Conservation (phyloP, 2,797 vertebrate species). For the Saguinus oedipus region DNA sequence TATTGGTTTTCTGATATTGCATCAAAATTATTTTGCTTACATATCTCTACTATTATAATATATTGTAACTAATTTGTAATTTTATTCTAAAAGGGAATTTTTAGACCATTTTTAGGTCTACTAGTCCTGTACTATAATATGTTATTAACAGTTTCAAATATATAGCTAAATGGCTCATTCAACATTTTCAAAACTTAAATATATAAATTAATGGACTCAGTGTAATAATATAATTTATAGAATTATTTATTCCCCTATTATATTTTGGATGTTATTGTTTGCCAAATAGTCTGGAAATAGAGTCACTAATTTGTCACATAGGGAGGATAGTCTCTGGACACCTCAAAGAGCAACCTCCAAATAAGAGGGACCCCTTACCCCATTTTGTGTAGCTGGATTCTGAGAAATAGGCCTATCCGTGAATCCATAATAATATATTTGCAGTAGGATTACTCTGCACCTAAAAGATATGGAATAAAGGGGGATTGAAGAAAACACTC, state of each 20-base stretch:
- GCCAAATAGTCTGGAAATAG: not conserved
- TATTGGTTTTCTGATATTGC: not conserved
- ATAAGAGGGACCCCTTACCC: too few relatives aligned
- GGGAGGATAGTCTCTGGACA: not conserved
- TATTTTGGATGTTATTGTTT: not conserved
- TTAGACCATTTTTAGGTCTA: not conserved
- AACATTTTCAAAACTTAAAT: not conserved
- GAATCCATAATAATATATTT: not conserved
- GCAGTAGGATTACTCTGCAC: not conserved
- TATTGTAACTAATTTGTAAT: not conserved
- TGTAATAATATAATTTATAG: not conserved
- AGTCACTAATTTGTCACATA: not conserved
- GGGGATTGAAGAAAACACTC: not conserved
- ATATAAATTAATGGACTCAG: not conserved
- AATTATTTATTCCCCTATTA: not conserved
- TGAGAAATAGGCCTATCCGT: not conserved
- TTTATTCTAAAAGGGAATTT: not conserved
- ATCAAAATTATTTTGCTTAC: not conserved
- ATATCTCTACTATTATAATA: not conserved
- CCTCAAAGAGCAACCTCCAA: not conserved
- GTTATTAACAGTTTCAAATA: constrained; percentile 17
- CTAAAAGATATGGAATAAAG: not conserved
- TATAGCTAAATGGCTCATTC: not conserved
- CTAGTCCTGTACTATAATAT: not conserved
- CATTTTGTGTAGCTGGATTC: not conserved